Base-by-base conservation (phyloP, 2,888 invertebrate genomes). In the Sarcophaga carnaria region DNA sequence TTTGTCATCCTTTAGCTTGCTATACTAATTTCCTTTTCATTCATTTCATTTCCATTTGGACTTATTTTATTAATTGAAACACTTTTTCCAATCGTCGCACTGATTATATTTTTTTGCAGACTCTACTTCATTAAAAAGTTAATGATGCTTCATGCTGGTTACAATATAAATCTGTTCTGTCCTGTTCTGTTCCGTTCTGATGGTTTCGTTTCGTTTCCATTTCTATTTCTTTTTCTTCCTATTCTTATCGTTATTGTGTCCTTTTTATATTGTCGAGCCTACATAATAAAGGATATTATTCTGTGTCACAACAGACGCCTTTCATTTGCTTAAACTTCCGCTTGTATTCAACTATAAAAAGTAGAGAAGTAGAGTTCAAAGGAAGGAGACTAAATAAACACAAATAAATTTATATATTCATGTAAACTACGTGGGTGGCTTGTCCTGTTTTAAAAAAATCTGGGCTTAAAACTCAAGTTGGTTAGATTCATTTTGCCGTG, bases 251-350 rank as follows among this genome's bases (percentile, higher is more conserved):
- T 17, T 59, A 17, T n/a, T n/a, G 4, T 59, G 1, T 59, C 5
- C 2, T 14, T n/a, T 59, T 20, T 62, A 20, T 20, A 10, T 62
- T n/a, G 67, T 81, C 17, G 49, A 75, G 67, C 69, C 80, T 81
- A 54, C 66, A 81, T 67, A 80, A 80, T 74, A 64, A 80, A 80
- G 80, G 80, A 74, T 63, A 63, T 72, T 69, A 69, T 62, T 67
- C 62, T 81, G 80, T 81, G 80, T 81, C 60, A 75, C 67, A 75
- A 69, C 62, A 81, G 75, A 81, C 75, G 80, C 74, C 75, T 81
- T 81, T 81, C 62, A 81, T 75, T 81, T 74, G 67, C 69, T 81
- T 75, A 62, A 75, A 69, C 74, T 81, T 81, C 75, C 80, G 74
- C 62, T 80, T 69, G 69, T 20, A 47, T 69, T 69, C 54, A 54